These are phyloP conservation scores for Pyrgus malvae DNA, from an alignment of 2,888 invertebrate species.

Conservation along the genomic window DNA sequence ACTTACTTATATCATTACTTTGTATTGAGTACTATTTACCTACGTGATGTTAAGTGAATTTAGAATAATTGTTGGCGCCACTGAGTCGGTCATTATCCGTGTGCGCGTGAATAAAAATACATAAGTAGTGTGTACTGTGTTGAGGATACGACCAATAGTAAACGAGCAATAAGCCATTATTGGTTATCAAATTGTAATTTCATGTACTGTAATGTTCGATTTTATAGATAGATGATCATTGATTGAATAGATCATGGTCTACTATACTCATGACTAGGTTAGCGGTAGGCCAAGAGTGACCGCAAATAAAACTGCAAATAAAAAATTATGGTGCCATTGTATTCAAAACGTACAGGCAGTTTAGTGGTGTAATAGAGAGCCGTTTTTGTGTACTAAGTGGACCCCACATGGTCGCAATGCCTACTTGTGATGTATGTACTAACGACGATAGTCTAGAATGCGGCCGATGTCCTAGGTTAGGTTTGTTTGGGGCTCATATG, in stretches of 20 bases:
- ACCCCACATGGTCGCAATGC: conserved; percentile 59
- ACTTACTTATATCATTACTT: no score
- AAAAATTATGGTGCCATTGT: conserved; percentile 67
- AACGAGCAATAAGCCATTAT: conserved; percentile 9
- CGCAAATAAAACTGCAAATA: conserved; percentile 49
- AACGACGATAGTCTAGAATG: conserved; percentile 24
- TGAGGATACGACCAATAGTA: neutral
- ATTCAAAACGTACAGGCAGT: conserved; percentile 69
- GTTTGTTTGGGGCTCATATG: conserved; percentile 32
- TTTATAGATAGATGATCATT: conserved; percentile 18
- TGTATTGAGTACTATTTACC: no score
- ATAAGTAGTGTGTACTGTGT: neutral
- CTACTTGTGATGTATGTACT: conserved; percentile 28
- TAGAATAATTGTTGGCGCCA: no score
- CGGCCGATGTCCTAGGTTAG: conserved; percentile 42
- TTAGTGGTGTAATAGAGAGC: conserved; percentile 54
- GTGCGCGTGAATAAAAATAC: no score
- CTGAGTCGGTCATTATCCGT: no score
- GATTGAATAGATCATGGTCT: conserved; percentile 5
- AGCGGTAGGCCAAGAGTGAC: conserved; percentile 7
- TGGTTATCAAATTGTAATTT: conserved; percentile 14
- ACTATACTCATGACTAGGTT: conserved; percentile 12
- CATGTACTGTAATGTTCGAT: conserved; percentile 9
- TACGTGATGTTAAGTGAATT: no score
- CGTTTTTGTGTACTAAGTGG: conserved; percentile 69